Conservation (phyloP, 2,797 vertebrate genomes). For the Coranthus polyacanthus region DNA sequence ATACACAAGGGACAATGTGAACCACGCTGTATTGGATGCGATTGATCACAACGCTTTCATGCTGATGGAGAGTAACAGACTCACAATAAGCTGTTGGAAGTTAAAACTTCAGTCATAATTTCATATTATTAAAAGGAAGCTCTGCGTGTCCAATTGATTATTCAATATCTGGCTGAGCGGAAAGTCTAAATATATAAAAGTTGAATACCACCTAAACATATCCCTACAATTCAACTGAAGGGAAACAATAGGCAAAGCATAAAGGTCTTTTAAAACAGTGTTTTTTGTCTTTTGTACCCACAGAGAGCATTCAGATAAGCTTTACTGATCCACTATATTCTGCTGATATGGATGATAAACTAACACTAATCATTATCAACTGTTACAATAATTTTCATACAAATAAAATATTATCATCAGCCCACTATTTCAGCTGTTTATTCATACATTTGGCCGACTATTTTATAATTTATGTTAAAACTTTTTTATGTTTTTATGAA, state of each 20-base stretch:
- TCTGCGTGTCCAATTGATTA: not conserved
- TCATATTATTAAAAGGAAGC: constrained; percentile 8
- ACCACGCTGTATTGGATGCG: constrained; percentile 38
- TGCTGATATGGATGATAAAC: too few species aligned
- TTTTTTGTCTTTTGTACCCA: too few species aligned
- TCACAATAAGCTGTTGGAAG: constrained; percentile 18
- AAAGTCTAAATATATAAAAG: not conserved
- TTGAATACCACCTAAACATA: constrained; percentile 7
- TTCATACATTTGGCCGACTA: too few species aligned
- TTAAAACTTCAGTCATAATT: constrained; percentile 35
- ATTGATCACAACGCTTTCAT: constrained; percentile 62
- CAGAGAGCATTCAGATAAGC: too few species aligned
- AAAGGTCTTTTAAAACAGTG: not conserved
- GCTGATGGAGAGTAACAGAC: constrained; percentile 31
- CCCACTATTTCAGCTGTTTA: too few species aligned
- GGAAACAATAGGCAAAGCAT: not conserved
- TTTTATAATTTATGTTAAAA: too few species aligned
- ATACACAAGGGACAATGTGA: constrained; percentile 56
- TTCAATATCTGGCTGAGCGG: constrained; percentile 1
- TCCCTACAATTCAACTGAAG: not conserved
- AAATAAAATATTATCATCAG: too few species aligned
- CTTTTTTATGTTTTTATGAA: too few species aligned
- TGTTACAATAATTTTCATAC: too few species aligned
- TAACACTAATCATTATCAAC: too few species aligned
- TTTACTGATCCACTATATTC: too few species aligned